phyloP scores from a whole-genome alignment of 1,140 invertebrate species.

The Drosophila truncata region DNA sequence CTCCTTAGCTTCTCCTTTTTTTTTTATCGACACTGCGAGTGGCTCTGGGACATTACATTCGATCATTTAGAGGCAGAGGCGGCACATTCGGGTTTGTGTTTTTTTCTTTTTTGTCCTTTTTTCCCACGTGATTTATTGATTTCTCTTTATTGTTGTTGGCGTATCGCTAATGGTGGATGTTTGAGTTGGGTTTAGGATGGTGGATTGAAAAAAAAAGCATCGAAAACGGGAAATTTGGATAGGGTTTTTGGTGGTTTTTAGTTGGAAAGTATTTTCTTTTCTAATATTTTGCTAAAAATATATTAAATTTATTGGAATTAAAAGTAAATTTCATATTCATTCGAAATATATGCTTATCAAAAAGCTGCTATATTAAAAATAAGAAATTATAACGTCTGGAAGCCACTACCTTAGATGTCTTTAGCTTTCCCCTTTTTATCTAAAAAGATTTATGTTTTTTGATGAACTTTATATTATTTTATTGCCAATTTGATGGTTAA shows the following conservation, averaged over 20 bases:
- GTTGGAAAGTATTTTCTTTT: no score
- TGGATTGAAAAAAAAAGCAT: not conserved
- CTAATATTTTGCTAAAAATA: no score
- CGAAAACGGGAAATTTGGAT: not conserved
- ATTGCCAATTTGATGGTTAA: not conserved
- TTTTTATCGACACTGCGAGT: constrained; percentile 47
- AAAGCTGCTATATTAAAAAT: no score
- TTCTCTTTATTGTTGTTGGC: constrained; percentile 49
- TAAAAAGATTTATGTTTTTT: not conserved
- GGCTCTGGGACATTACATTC: constrained; percentile 47
- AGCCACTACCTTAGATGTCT: no score
- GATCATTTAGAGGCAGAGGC: constrained; percentile 54
- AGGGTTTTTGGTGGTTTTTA: no score
- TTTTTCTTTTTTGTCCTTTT: constrained; percentile 40
- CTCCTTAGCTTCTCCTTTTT: constrained; percentile 2
- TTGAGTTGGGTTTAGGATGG: constrained; percentile 57
- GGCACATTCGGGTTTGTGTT: constrained; percentile 19
- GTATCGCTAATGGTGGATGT: constrained; percentile 66
- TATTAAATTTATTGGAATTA: no score
- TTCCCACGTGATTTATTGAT: constrained; percentile 80
- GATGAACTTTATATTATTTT: not conserved
- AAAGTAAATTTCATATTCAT: no score
- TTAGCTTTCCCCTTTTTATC: no score
- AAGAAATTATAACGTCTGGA: no score
- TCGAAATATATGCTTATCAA: no score